Evolutionary conservation across 2,888 invertebrate genomes (phyloP).

Genomic region (Allacma fusca): DNA sequence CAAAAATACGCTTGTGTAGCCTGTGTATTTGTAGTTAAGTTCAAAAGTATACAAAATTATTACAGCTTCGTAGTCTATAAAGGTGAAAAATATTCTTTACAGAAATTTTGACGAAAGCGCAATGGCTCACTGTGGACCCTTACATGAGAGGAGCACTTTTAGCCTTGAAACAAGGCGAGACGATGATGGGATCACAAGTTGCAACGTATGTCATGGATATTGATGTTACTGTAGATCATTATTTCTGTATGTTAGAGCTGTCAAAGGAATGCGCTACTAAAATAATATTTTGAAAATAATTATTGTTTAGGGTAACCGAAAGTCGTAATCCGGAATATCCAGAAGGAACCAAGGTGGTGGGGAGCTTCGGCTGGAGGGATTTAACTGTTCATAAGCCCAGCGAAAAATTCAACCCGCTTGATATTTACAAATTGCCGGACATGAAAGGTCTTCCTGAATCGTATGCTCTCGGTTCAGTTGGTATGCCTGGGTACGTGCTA

Average conservation of each 20-base stretch:
- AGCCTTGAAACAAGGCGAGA: constrained; percentile 67
- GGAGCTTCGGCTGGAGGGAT: constrained; percentile 73
- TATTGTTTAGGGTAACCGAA: constrained; percentile 71
- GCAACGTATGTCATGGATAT: constrained; percentile 75
- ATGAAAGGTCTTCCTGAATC: constrained; percentile 68
- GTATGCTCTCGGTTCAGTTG: constrained; percentile 52
- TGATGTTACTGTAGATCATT: no score
- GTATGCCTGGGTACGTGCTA: constrained; percentile 52
- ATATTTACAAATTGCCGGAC: constrained; percentile 67
- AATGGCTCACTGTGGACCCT: constrained; percentile 78
- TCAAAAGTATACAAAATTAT: no score
- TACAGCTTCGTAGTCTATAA: no score
- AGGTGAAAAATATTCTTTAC: constrained; percentile 17
- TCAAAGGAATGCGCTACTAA: neutral
- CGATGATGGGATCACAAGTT: constrained; percentile 76
- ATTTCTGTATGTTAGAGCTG: neutral
- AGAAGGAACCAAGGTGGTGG: constrained; percentile 72
- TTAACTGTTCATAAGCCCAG: constrained; percentile 67
- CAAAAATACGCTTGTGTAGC: no score
- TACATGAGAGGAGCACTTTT: constrained; percentile 68
- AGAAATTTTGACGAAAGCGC: constrained; percentile 72
- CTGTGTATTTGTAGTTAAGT: no score
- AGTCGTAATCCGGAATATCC: constrained; percentile 74
- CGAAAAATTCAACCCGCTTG: constrained; percentile 1
- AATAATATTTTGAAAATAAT: neutral